Conservation (phyloP, 2,888 invertebrate genomes). For the Bedellia somnulentella region DNA sequence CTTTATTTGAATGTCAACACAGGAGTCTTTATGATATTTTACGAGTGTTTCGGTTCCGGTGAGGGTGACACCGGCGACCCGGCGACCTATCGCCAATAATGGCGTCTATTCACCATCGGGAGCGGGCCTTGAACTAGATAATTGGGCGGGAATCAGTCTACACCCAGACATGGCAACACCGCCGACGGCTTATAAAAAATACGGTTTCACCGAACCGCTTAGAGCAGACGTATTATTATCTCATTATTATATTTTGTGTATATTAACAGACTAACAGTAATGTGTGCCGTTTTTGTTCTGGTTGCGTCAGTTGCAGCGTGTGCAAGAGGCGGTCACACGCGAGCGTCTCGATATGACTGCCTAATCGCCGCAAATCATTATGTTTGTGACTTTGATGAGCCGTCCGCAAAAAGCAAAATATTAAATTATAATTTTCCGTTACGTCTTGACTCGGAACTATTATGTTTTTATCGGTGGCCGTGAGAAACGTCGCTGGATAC, state of each 20-base stretch:
- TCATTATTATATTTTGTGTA: slow-evolving; percentile 39
- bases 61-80: slow-evolving; percentile 42
- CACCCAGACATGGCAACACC: slow-evolving; percentile 34
- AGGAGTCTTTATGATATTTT: slow-evolving; percentile 28
- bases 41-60: slow-evolving; percentile 28
- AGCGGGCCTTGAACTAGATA: slow-evolving; percentile 53
- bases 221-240: slow-evolving; percentile 51
- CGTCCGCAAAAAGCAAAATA: slow-evolving; percentile 29
- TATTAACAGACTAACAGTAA: slow-evolving; percentile 17
- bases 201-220: slow-evolving; percentile 35
- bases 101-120: slow-evolving; percentile 40
- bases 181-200: slow-evolving; percentile 24
- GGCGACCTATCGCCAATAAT: slow-evolving; percentile 46
- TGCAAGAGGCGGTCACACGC: slow-evolving; percentile 25
- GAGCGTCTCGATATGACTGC: slow-evolving; percentile 35
- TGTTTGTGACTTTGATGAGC: slow-evolving; percentile 17
- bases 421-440: slow-evolving; percentile 45
- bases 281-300: slow-evolving; percentile 11
- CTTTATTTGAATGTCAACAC: slow-evolving; percentile 16
- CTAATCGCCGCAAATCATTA: slow-evolving; percentile 44
- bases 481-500: neutral
- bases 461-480: slow-evolving; percentile 10
- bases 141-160: slow-evolving; percentile 37
- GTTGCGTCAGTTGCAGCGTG: slow-evolving; percentile 11
- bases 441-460: slow-evolving; percentile 19